Evolutionary conservation across 2,797 vertebrate genomes (phyloP), one percentile per base, ranked within the genome.

Genomic region (Pteropus rufus): DNA sequence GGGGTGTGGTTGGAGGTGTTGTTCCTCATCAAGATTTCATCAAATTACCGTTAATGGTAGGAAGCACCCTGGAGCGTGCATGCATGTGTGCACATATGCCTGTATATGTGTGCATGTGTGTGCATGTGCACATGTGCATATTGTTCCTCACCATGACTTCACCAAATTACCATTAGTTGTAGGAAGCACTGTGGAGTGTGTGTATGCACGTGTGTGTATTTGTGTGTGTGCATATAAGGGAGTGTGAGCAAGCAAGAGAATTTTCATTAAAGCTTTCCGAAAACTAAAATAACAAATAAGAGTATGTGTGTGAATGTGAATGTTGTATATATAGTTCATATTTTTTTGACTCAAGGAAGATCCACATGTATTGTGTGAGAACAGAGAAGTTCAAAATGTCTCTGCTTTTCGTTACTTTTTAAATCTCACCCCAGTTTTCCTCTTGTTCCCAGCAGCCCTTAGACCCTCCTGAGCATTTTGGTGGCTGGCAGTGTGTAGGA

Each of bases 261-360:
- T 62, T 82, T 67, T 76, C 52, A 95, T 26, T 23, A 75, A 64
- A 60, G 49, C 52, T 54, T 58, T 58, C 58, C 39, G 58, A 73
- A 65, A 49, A 29, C 54, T 49, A 73, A 46, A 72, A 49, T 23
- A 72, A 52, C 8, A 44, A n/a, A 3, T n/a, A 39, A 21, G 7
- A n/a, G 1, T 34, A 29, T 14, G 7, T 31, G 7, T 29, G 6
- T 19, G 24, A n/a, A 26, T 10, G 1, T 1, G 31, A 64, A 26
- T 70, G 36, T 36, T 36, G 29, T 29, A 65, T 29, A 58, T 23
- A 52, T 34, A 23, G n/a, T 86, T 95, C 18, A 54, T 44, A 21
- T 69, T 83, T 83, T 77, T 87, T 34, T 5, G 62, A 69, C 36
- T 36, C 23, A 10, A 15, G n/a, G 77, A 31, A 39, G 31, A 58